These are phyloP conservation scores for Corythaeola cristata DNA, from an alignment of 2,113 vertebrate species.

Conservation along the genomic window DNA sequence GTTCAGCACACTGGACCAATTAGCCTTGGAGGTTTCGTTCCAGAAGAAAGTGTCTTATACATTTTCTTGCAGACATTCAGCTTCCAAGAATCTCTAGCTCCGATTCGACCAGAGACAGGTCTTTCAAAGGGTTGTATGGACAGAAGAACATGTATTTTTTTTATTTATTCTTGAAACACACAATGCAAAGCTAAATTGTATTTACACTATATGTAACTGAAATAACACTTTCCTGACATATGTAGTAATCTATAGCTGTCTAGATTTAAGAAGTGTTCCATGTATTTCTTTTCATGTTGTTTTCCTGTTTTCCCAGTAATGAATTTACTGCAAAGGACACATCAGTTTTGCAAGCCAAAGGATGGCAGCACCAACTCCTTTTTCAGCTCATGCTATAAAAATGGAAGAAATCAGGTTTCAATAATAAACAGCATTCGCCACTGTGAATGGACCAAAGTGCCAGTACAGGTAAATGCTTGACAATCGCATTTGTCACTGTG, in stretches of 20 bases:
- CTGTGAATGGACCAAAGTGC: not conserved
- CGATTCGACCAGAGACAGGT: not conserved
- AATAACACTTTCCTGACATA: not conserved
- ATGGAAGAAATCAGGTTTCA: not conserved
- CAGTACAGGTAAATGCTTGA: not conserved
- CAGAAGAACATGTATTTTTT: not conserved
- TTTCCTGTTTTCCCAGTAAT: not conserved
- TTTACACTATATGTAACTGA: not conserved
- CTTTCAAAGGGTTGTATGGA: not conserved
- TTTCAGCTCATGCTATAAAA: not conserved
- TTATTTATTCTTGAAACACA: not conserved
- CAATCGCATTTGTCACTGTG: conserved; percentile 18
- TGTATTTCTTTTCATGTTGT: not conserved
- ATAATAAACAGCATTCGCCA: not conserved
- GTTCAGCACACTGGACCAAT: not conserved
- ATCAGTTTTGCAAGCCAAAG: not conserved
- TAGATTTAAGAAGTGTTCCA: not conserved
- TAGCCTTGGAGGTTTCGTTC: not conserved
- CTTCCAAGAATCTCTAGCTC: not conserved
- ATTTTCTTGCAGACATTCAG: not conserved
- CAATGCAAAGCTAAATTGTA: not conserved
- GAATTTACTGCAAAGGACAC: not conserved
- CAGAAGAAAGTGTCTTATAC: not conserved
- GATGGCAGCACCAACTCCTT: not conserved
- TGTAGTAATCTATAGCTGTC: not conserved